Percentiles rank a stretch among this genome's conserved stretches.
phyloP scores from a whole-genome alignment of 2,888 invertebrate species.

The Campoplex capitator region DNA sequence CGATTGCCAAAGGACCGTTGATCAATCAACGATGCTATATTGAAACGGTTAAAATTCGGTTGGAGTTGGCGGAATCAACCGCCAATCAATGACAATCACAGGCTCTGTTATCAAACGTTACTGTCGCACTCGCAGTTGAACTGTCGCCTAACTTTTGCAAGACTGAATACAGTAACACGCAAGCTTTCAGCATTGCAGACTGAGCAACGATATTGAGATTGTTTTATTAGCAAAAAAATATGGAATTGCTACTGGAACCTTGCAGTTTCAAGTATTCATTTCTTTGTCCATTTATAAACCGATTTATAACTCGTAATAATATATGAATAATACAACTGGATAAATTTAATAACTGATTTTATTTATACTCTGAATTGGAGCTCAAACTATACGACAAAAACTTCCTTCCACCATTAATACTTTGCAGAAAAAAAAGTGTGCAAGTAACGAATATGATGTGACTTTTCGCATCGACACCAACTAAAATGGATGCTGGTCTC shows the following conservation, averaged over 20 bases:
- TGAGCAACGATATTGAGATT: neutral
- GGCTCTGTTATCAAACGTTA: constrained; percentile 7
- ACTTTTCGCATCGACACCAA: constrained; percentile 7
- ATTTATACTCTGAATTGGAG: neutral
- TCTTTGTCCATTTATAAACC: neutral
- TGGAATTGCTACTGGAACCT: neutral
- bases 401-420: neutral
- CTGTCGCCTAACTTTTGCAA: neutral
- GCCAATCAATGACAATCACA: constrained; percentile 15
- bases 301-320: neutral
- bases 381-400: neutral
- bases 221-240: neutral
- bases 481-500: neutral
- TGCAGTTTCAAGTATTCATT: neutral
- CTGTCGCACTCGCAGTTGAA: neutral
- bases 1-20: neutral
- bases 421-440: neutral
- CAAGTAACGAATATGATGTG: neutral
- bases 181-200: neutral
- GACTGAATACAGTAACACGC: neutral
- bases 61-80: constrained; percentile 11
- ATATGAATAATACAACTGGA: neutral
- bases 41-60: neutral
- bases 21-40: neutral
- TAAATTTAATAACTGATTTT: neutral